phyloP scores from a whole-genome alignment of 1,140 invertebrate species.

The Sminthurinus signatus region DNA sequence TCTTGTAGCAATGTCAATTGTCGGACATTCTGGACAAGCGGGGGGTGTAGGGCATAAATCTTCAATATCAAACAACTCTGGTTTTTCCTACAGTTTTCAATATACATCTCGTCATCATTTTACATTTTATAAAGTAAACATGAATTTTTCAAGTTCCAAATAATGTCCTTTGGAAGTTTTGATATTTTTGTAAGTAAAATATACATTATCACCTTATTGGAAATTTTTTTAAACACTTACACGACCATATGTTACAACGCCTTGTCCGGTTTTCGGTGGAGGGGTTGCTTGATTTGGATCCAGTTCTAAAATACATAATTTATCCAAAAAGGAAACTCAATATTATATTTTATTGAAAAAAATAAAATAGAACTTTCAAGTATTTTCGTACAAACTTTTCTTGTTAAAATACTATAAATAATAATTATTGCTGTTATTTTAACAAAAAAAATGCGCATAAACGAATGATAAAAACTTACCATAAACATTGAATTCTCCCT shows the following conservation, averaged over 20 bases:
- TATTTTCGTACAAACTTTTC: no score
- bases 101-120: no score
- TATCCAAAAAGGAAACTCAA: neutral
- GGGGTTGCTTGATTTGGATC: conserved; percentile 49
- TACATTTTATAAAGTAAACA: no score
- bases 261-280: conserved; percentile 39
- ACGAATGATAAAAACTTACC: conserved; percentile 58
- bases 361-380: neutral
- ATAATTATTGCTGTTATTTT: no score
- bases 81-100: conserved; percentile 38
- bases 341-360: conserved; percentile 7
- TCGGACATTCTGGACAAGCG: conserved; percentile 26
- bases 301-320: conserved; percentile 46
- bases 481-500: conserved; percentile 64
- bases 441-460: no score
- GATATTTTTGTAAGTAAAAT: no score
- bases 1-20: conserved; percentile 25
- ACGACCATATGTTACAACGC: neutral
- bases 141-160: no score
- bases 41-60: conserved; percentile 61
- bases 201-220: no score
- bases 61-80: conserved; percentile 50
- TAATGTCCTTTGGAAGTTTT: neutral
- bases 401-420: no score
- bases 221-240: no score